phyloP scores from a whole-genome alignment of 2,113 vertebrate species.

The cattle (Bos taurus) region DNA sequence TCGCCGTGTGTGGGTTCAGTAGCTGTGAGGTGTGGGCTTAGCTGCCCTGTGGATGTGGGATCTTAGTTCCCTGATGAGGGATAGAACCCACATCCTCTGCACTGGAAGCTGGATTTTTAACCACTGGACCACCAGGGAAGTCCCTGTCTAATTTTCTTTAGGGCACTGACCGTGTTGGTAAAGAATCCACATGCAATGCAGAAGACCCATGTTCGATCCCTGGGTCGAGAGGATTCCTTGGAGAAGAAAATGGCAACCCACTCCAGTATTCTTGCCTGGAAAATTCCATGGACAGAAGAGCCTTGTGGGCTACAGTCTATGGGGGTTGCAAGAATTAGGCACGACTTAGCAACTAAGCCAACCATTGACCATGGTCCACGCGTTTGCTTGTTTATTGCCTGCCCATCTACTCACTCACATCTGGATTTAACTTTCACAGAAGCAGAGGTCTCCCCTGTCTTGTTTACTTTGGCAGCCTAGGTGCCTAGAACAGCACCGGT shows the following conservation, averaged over 20 bases:
- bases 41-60: not conserved
- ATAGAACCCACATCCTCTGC: not conserved
- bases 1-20: not conserved
- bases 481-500: not conserved
- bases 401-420: not conserved
- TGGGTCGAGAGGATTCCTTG: not conserved
- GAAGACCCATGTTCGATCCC: not conserved
- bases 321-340: not conserved
- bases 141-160: not conserved
- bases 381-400: accelerated
- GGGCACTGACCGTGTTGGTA: not conserved
- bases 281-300: not conserved
- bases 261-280: not conserved
- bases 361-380: accelerated
- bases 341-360: not conserved
- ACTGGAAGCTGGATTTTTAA: not conserved
- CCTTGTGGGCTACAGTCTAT: not conserved
- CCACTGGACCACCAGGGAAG: not conserved
- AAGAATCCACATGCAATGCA: not conserved
- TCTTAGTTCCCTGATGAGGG: not conserved
- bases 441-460: not conserved
- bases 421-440: not conserved
- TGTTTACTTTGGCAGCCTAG: not conserved
- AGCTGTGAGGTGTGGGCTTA: not conserved
- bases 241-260: not conserved